These are phyloP conservation scores for Chascanopsetta lugubris DNA, from an alignment of 2,113 vertebrate genomes.

Conservation along the genomic window DNA sequence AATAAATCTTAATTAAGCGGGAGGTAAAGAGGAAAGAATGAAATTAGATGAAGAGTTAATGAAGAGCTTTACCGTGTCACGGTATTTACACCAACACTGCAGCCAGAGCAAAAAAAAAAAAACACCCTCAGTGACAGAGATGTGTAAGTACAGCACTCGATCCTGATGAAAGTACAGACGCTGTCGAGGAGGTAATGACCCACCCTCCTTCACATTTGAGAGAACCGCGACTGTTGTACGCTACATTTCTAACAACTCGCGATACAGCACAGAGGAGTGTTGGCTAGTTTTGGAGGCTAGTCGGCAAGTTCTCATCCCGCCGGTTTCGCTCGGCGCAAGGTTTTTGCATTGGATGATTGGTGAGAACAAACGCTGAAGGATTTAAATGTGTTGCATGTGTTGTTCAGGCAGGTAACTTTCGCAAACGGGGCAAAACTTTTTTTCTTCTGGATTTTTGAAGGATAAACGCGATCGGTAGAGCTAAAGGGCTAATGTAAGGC, in stretches of 20 bases:
- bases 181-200: conserved; percentile 8
- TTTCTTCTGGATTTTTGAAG: no score
- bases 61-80: conserved; percentile 13
- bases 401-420: no score
- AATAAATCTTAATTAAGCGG: conserved; percentile 52
- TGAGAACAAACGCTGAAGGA: no score
- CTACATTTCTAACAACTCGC: conserved; percentile 1
- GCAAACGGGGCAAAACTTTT: no score
- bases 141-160: conserved; percentile 31
- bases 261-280: no score
- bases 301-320: no score
- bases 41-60: conserved; percentile 39
- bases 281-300: no score
- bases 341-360: no score
- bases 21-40: conserved; percentile 20
- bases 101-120: conserved; percentile 6
- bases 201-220: conserved; percentile 32
- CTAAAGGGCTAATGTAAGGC: no score
- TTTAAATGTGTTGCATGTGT: no score
- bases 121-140: conserved; percentile 15
- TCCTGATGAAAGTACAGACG: neutral
- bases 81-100: conserved; percentile 51
- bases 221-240: conserved; percentile 11
- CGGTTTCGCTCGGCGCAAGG: no score
- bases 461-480: no score